Percentiles rank a stretch among this genome's conserved stretches.
phyloP scores from a whole-genome alignment of 2,797 vertebrate genomes.

The Pangasius larnaudii region DNA sequence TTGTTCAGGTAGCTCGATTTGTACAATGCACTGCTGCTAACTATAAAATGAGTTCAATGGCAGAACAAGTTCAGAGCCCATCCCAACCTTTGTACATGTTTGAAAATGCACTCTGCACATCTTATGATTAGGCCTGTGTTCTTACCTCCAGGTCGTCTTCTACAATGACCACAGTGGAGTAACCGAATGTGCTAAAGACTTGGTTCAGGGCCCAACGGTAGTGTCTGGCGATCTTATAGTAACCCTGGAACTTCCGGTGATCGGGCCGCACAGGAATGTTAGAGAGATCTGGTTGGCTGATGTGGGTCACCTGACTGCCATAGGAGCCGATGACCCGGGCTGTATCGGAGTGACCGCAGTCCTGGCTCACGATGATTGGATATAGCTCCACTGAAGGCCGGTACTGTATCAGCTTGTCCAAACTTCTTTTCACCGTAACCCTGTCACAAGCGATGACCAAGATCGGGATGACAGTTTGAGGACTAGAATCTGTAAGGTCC shows the following conservation, averaged over 20 bases:
- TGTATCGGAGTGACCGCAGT: conserved; percentile 91
- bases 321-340: conserved; percentile 86
- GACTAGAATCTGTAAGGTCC: conserved; percentile 36
- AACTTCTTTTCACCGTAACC: conserved; percentile 87
- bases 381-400: conserved; percentile 81
- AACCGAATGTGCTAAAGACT: conserved; percentile 80
- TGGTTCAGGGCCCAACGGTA: conserved; percentile 94
- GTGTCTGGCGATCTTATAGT: conserved; percentile 90
- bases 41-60: background rate
- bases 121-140: background rate
- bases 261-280: conserved; percentile 83
- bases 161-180: conserved; percentile 88
- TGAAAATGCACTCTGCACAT: background rate
- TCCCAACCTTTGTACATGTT: background rate
- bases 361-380: conserved; percentile 93
- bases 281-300: conserved; percentile 84
- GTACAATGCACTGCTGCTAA: background rate
- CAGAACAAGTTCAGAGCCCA: background rate
- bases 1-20: background rate
- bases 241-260: conserved; percentile 94
- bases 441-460: conserved; percentile 93
- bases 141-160: conserved; percentile 92
- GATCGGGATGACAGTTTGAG: conserved; percentile 79
- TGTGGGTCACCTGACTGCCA: conserved; percentile 81
- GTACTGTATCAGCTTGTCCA: conserved; percentile 87